Evolutionary conservation across 2,797 vertebrate genomes (phyloP), one percentile per base, ranked within the genome.

Genomic region (Danio jaintianensis): DNA sequence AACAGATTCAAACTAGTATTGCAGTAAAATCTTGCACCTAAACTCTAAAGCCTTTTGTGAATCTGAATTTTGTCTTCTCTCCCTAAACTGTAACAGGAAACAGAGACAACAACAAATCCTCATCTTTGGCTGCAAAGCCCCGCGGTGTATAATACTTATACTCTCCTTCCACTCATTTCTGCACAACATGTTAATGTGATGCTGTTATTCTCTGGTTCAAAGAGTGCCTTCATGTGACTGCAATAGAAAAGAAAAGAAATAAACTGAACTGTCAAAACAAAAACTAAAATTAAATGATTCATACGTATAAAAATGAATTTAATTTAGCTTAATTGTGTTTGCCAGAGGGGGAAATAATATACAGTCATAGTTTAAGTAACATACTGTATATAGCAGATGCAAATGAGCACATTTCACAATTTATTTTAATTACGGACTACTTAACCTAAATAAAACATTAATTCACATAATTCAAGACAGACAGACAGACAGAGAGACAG

Each of bases 21-120:
- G n/a, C 16, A 53, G 22, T 59, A 8, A 15, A 61, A 61, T 12
- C 1, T 1, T n/a, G 9, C n/a, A 69, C n/a, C 6, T n/a, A 52
- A 50, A 36, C 16, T 7, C 1, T 10, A 38, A 48, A 18, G n/a
- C 15, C 45, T 53, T 72, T 16, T 22, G 12, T 56, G n/a, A 55
- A 45, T 58, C 7, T 56, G 29, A 29, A 29, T 29, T 72, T 20
- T 16, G 56, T 56, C 69, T 56, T 16, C 52, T 15, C 18, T 43
- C 36, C 62, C 52, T 58, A 45, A 58, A 72, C 36, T 64, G 15
- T 67, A 75, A 22, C 12, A 72, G 40, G 40, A 72, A 72, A 18
- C 40, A 43, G 38, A 72, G 40, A 18, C 40, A 72, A 72, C 29
- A 72, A 72, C 29, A 72, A 29, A 58, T 72, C 38, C 53, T 29